Percentiles rank a stretch among this genome's conserved stretches.
Conservation (phyloP, 2,797 vertebrate genomes). For the Esox lucius region DNA sequence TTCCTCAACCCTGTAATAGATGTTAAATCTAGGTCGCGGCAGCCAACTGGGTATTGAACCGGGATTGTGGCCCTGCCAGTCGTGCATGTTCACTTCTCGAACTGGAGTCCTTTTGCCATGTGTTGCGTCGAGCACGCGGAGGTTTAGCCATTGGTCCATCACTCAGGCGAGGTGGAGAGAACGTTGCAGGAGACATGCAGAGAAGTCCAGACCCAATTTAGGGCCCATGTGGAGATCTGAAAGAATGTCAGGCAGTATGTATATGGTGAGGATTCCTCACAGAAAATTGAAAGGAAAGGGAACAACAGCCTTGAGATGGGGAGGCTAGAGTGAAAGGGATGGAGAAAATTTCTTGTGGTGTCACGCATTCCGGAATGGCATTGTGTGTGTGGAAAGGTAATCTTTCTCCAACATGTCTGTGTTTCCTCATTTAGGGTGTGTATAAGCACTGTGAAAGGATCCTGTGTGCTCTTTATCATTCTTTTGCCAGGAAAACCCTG, state of each 20-base stretch:
- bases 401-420: constrained; percentile 25
- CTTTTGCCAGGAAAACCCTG: neutral
- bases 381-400: neutral
- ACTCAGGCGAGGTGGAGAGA: neutral
- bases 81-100: neutral
- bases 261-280: neutral
- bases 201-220: neutral
- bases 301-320: neutral
- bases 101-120: neutral
- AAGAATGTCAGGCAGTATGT: neutral
- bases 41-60: neutral
- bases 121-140: neutral
- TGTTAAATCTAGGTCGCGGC: neutral
- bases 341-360: neutral
- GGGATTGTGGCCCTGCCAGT: neutral
- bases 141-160: neutral
- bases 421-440: neutral
- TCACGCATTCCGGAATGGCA: neutral
- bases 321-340: neutral
- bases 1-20: neutral
- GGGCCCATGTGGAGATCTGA: neutral
- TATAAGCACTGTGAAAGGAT: neutral
- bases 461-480: neutral
- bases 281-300: neutral
- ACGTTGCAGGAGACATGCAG: neutral